phyloP scores from a whole-genome alignment of 2,797 vertebrate genomes.

The Sebastes flavidus region DNA sequence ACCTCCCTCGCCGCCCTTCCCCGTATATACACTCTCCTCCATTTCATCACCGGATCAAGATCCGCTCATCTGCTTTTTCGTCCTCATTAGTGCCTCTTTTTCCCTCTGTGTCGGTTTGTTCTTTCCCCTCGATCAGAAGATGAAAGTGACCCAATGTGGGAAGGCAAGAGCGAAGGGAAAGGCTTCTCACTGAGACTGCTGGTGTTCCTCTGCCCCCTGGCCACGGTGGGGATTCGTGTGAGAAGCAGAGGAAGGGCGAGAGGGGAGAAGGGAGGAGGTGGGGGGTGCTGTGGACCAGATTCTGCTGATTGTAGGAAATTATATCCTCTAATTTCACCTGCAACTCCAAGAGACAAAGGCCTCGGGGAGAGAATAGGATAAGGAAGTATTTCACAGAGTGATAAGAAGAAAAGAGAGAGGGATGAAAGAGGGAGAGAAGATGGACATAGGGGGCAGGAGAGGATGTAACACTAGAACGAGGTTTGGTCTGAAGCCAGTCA shows the following conservation, averaged over 20 bases:
- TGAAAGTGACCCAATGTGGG: constrained; percentile 67
- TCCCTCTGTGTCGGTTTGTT: constrained; percentile 47
- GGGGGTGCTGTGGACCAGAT: constrained; percentile 51
- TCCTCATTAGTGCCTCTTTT: constrained; percentile 64
- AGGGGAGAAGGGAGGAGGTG: not conserved
- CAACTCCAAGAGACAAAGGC: constrained; percentile 73
- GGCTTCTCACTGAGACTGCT: constrained; percentile 55
- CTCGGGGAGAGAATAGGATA: constrained; percentile 67
- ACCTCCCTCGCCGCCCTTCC: constrained; percentile 14
- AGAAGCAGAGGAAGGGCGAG: constrained; percentile 32
- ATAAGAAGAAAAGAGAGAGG: constrained; percentile 51
- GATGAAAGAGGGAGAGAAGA: constrained; percentile 33
- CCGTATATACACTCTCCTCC: constrained; percentile 1
- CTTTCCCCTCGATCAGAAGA: constrained; percentile 51
- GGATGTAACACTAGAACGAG: constrained; percentile 62
- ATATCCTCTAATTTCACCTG: constrained; percentile 79
- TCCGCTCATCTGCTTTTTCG: constrained; percentile 43
- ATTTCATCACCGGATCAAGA: constrained; percentile 41
- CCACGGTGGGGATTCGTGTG: constrained; percentile 48
- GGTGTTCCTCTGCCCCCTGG: constrained; percentile 66
- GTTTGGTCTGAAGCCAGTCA: constrained; percentile 65
- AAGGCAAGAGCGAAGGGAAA: constrained; percentile 33
- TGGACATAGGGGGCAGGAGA: constrained; percentile 45
- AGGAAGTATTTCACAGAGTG: constrained; percentile 65
- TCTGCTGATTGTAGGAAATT: constrained; percentile 79